A percentile compares a stretch with the other conserved stretches of the same genome.
These are phyloP conservation scores for Sebastes goodei DNA, from an alignment of 2,797 vertebrate species.

Conservation along the genomic window DNA sequence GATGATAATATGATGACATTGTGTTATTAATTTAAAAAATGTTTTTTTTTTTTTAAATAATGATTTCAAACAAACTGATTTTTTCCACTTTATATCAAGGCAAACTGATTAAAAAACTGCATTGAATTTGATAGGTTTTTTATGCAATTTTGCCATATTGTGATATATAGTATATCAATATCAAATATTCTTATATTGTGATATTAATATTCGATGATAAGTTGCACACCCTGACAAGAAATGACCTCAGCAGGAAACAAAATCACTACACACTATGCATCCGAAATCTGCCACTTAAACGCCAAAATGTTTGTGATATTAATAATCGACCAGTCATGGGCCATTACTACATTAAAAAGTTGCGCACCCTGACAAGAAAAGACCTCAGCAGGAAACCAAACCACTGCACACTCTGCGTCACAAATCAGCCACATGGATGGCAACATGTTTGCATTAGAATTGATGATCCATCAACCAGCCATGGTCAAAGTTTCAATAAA, in stretches of 20 bases:
- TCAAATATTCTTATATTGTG: neutral
- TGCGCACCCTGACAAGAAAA: neutral
- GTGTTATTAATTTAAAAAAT: neutral
- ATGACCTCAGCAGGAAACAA: neutral
- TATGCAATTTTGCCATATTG: neutral
- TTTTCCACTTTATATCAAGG: neutral
- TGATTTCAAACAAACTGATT: neutral
- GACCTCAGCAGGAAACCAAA: neutral
- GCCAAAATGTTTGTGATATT: neutral
- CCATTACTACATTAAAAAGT: neutral
- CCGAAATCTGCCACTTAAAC: neutral
- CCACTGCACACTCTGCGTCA: neutral
- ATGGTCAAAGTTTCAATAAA: neutral
- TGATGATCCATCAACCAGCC: neutral
- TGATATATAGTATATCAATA: neutral
- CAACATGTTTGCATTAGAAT: neutral
- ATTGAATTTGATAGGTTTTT: neutral
- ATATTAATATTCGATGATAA: neutral
- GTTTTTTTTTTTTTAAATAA: neutral
- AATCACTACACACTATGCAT: neutral
- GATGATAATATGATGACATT: neutral
- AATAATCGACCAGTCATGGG: neutral
- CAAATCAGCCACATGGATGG: neutral
- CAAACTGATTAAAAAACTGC: neutral
- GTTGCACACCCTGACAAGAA: neutral